These are phyloP conservation scores for Anguilla megastoma DNA, from an alignment of 2,797 vertebrate genomes.

Conservation along the genomic window DNA sequence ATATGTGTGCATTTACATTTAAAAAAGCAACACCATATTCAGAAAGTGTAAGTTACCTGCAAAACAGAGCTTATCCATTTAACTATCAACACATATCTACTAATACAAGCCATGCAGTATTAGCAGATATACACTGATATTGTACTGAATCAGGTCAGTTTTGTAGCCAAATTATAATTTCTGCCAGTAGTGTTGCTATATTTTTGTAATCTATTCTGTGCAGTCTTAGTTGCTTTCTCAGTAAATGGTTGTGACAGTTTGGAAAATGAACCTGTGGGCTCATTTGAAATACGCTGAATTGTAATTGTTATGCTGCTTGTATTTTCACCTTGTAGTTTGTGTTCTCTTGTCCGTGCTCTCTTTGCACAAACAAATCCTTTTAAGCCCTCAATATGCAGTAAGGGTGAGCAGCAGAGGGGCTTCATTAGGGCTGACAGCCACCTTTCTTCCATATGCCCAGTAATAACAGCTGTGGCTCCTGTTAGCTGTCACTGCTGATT, in stretches of 20 bases:
- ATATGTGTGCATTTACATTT: background rate
- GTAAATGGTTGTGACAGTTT: background rate
- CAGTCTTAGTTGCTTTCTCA: background rate
- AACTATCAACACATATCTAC: background rate
- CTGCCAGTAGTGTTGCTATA: background rate
- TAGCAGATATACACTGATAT: background rate
- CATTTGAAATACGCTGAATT: background rate
- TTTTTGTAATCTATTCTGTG: background rate
- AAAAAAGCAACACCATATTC: background rate
- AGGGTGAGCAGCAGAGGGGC: conserved; percentile 17
- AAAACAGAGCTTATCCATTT: background rate
- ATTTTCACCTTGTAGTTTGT: background rate
- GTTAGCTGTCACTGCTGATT: background rate
- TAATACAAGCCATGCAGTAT: background rate
- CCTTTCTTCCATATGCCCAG: conserved; percentile 34
- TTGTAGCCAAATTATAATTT: background rate
- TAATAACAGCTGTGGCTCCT: background rate
- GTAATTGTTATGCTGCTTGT: background rate
- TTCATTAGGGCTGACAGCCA: conserved; percentile 12
- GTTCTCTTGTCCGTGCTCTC: background rate
- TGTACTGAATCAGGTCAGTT: background rate
- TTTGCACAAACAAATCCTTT: conserved; percentile 9
- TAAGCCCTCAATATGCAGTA: background rate
- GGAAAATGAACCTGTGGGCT: background rate
- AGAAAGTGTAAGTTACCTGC: background rate